Percentiles rank a stretch among this genome's conserved stretches.
Evolutionary conservation across 2,113 vertebrate genomes (phyloP).

Genomic region (Tragelaphus buxtoni): DNA sequence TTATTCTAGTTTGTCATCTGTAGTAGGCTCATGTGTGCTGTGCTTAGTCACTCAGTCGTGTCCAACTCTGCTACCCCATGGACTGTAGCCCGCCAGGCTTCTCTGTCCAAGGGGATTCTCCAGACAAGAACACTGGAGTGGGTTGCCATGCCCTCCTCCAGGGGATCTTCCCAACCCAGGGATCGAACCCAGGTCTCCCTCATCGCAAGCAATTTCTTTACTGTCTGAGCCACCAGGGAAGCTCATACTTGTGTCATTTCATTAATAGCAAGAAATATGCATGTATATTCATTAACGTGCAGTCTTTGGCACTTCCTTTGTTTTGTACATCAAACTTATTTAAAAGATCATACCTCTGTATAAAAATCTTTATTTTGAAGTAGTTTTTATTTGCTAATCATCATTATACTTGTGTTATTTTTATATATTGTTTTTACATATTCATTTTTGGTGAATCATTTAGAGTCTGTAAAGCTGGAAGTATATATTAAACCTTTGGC

Average conservation of each 20-base stretch:
- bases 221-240: background rate
- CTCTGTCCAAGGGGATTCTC: background rate
- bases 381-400: background rate
- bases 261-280: background rate
- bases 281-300: background rate
- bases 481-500: background rate
- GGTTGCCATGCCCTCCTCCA: background rate
- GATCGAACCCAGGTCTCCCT: background rate
- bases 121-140: background rate
- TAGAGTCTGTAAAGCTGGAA: conserved; percentile 1
- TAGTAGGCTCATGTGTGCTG: background rate
- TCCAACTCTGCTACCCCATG: background rate
- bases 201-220: background rate
- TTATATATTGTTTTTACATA: background rate
- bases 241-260: background rate
- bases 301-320: background rate
- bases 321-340: background rate
- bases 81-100: background rate
- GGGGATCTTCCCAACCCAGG: background rate
- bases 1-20: background rate
- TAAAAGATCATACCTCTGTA: background rate
- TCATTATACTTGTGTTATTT: background rate
- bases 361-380: conserved; percentile 3
- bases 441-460: background rate
- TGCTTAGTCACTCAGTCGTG: background rate